phyloP scores from a whole-genome alignment of 2,113 vertebrate genomes.

The Crypturellus undulatus region DNA sequence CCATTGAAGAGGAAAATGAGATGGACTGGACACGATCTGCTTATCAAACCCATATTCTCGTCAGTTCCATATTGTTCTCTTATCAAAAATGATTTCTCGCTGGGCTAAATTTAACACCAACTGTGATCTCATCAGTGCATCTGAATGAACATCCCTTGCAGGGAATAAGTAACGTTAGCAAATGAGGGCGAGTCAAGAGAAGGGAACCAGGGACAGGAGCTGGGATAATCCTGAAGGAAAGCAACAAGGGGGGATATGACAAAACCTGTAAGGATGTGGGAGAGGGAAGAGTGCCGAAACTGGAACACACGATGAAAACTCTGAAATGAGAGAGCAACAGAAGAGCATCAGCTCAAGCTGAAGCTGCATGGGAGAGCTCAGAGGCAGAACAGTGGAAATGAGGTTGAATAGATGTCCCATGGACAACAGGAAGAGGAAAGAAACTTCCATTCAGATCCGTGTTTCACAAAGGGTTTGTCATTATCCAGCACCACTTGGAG shows the following conservation, averaged over 20 bases:
- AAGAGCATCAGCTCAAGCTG: slow-evolving; percentile 5
- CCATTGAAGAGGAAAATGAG: not conserved
- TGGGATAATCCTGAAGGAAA: not conserved
- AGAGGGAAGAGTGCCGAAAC: not conserved
- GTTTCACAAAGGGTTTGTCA: slow-evolving; percentile 48
- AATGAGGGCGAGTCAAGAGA: rapidly evolving
- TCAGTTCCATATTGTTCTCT: not conserved
- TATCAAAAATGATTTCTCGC: not conserved
- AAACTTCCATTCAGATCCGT: slow-evolving; percentile 56
- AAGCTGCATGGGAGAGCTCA: not conserved
- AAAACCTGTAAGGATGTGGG: rapidly evolving
- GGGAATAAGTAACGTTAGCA: not conserved
- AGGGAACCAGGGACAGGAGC: rapidly evolving
- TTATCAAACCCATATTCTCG: not conserved
- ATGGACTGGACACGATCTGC: rapidly evolving
- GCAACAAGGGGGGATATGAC: not conserved
- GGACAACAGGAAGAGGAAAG: slow-evolving; percentile 39
- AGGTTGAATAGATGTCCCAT: not conserved
- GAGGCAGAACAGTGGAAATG: slow-evolving; percentile 4
- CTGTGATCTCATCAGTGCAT: rapidly evolving
- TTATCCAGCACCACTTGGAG: slow-evolving; percentile 42
- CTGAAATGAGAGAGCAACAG: not conserved
- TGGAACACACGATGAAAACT: not conserved
- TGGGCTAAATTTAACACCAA: rapidly evolving
- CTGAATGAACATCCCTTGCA: not conserved